Evolutionary conservation across 2,888 invertebrate species (phyloP).

Genomic region (Acanthosepion pharaonis): DNA sequence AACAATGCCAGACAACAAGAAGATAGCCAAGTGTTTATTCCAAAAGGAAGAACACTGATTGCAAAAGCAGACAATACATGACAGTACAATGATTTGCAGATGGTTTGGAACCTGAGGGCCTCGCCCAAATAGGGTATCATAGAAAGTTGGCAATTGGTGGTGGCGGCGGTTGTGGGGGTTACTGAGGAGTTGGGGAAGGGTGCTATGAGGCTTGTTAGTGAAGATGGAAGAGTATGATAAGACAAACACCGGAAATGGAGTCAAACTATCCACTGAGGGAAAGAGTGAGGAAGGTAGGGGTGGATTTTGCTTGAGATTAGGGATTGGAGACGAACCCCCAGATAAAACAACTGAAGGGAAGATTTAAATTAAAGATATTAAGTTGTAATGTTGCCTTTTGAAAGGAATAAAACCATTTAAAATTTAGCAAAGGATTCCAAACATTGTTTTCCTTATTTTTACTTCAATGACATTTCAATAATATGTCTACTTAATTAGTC

Average conservation of each 20-base stretch:
- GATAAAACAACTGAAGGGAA: background rate
- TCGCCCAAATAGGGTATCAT: background rate
- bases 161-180: background rate
- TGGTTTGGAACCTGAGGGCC: background rate
- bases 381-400: no score
- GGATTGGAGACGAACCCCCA: background rate
- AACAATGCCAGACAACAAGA: background rate
- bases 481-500: no score
- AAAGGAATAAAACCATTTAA: no score
- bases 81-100: constrained; percentile 15
- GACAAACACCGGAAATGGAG: background rate
- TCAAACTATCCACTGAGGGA: background rate
- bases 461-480: no score
- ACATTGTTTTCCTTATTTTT: no score
- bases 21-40: background rate
- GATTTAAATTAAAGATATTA: background rate
- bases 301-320: background rate
- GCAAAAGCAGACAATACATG: background rate
- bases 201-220: background rate
- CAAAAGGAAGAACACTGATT: background rate
- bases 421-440: no score
- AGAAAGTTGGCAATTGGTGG: background rate
- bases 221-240: background rate
- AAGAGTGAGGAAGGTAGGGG: background rate
- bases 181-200: background rate